Percentiles rank a stretch among this genome's conserved stretches.
These are phyloP conservation scores for Sturnus vulgaris DNA, from an alignment of 2,113 vertebrate genomes.

Conservation along the genomic window DNA sequence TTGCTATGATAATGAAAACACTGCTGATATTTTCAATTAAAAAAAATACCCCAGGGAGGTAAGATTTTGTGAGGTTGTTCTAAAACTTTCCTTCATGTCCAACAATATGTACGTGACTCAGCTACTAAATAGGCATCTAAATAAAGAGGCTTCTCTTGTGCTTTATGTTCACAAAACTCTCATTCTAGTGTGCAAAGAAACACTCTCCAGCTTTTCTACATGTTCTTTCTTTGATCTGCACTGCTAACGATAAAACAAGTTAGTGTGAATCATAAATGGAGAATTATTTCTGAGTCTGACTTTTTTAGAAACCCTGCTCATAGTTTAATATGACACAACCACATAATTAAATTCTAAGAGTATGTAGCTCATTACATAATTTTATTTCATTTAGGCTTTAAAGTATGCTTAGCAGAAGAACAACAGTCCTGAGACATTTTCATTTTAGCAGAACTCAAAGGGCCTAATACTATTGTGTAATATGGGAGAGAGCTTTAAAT, in stretches of 20 bases:
- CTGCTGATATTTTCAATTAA: neutral
- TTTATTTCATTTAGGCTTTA: neutral
- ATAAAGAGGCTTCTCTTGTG: slow-evolving; percentile 58
- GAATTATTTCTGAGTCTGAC: neutral
- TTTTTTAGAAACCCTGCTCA: neutral
- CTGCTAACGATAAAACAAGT: slow-evolving; percentile 13
- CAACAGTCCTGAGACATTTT: neutral
- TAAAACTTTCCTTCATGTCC: slow-evolving; percentile 47
- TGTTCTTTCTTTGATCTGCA: slow-evolving; percentile 46
- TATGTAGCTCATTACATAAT: neutral
- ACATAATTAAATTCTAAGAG: neutral
- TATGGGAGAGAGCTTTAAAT: neutral
- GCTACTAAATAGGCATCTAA: slow-evolving; percentile 62
- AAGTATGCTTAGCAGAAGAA: neutral
- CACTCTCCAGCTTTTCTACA: slow-evolving; percentile 35
- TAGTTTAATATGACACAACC: neutral
- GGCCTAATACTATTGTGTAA: neutral
- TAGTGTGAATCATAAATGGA: slow-evolving; percentile 6
- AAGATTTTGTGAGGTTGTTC: slow-evolving; percentile 19
- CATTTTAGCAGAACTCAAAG: slow-evolving; percentile 4
- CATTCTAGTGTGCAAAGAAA: slow-evolving; percentile 42
- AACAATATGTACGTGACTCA: slow-evolving; percentile 53
- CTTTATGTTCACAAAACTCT: slow-evolving; percentile 54
- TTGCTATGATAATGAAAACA: neutral
- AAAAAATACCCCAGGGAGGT: neutral